Evolutionary conservation across 2,797 vertebrate species (phyloP).

Genomic region (Valencia hispanica): DNA sequence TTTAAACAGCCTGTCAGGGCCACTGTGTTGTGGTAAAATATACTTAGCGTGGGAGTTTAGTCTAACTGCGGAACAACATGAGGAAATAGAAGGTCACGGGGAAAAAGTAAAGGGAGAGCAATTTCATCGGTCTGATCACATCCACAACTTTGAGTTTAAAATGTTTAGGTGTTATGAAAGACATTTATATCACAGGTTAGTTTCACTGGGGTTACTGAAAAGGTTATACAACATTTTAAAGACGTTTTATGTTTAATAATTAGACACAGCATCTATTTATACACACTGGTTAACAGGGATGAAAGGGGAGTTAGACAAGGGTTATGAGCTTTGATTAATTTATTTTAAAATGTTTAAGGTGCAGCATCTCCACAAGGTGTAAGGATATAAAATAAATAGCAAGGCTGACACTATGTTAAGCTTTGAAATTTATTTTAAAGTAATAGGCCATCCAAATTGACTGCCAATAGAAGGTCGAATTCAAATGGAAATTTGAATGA

Average conservation of each 20-base stretch:
- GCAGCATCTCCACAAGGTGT: slow-evolving; percentile 75
- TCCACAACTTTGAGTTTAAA: slow-evolving; percentile 40
- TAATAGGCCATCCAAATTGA: slow-evolving; percentile 32
- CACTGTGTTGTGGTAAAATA: slow-evolving; percentile 48
- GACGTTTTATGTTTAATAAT: slow-evolving; percentile 58
- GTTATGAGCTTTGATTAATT: slow-evolving; percentile 84
- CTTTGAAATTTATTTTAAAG: slow-evolving; percentile 25
- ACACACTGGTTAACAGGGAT: slow-evolving; percentile 79
- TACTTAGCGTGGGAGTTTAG: slow-evolving; percentile 31
- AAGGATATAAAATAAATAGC: slow-evolving; percentile 66
- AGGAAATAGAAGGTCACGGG: slow-evolving; percentile 37
- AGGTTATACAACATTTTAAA: slow-evolving; percentile 64
- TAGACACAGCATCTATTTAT: slow-evolving; percentile 80
- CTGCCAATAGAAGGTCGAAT: slow-evolving; percentile 50
- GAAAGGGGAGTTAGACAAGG: slow-evolving; percentile 85
- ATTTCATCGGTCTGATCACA: slow-evolving; percentile 28
- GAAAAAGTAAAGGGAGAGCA: slow-evolving; percentile 30
- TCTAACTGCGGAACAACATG: slow-evolving; percentile 38
- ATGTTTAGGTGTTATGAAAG: slow-evolving; percentile 37
- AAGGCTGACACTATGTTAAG: slow-evolving; percentile 18
- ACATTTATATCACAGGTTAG: slow-evolving; percentile 41
- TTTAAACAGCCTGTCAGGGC: slow-evolving; percentile 58
- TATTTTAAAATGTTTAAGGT: slow-evolving; percentile 79
- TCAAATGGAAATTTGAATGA: slow-evolving; percentile 32
- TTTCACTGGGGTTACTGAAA: slow-evolving; percentile 43